phyloP scores from a whole-genome alignment of 2,888 invertebrate species.

The Stenotaenia linearis region DNA sequence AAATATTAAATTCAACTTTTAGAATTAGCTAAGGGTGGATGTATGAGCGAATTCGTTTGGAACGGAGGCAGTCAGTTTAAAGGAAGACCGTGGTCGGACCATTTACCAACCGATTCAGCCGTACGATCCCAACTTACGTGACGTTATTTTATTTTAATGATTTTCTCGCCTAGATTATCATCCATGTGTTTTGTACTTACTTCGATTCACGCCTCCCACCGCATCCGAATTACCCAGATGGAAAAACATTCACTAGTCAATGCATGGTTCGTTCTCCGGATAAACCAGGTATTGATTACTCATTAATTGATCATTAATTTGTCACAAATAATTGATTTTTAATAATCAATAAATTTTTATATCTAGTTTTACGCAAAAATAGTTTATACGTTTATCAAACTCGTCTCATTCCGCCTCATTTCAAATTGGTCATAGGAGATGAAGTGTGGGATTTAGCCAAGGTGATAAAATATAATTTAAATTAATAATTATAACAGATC shows the following conservation, averaged over 20 bases:
- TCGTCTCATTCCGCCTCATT: constrained; percentile 63
- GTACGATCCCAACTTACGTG: constrained; percentile 50
- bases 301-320: no score
- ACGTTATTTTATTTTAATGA: background rate
- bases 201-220: constrained; percentile 69
- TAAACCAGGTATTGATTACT: constrained; percentile 47
- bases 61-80: constrained; percentile 68
- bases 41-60: constrained; percentile 85
- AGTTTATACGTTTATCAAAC: constrained; percentile 59
- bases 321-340: background rate
- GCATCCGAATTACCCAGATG: constrained; percentile 49
- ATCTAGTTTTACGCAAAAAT: constrained; percentile 44
- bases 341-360: background rate
- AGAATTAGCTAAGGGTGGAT: constrained; percentile 74
- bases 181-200: constrained; percentile 78
- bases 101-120: constrained; percentile 79
- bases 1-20: background rate
- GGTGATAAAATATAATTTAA: constrained; percentile 48
- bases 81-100: constrained; percentile 72
- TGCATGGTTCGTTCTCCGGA: constrained; percentile 47
- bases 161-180: constrained; percentile 59
- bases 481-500: constrained; percentile 62
- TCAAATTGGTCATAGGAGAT: constrained; percentile 60
- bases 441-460: constrained; percentile 63
- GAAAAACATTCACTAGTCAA: constrained; percentile 48